phyloP scores from a whole-genome alignment of 92 coral and sea anemone species.

The Blastomussa wellsi region DNA sequence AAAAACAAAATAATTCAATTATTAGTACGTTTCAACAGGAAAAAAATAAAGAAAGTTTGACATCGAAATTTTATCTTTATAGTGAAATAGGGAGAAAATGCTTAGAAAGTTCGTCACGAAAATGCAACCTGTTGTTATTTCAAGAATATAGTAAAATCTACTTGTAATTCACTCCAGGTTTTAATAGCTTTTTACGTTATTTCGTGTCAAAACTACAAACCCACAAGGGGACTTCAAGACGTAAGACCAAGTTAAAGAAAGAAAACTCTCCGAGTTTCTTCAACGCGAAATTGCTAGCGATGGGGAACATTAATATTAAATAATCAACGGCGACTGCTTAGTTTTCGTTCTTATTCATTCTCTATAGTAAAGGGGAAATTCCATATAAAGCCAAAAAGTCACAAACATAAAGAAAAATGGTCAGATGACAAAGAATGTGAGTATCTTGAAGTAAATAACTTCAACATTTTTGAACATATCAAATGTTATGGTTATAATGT shows the following conservation, averaged over 20 bases:
- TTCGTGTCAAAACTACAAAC: neutral
- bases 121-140: constrained; percentile 45
- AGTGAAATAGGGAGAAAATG: constrained; percentile 6
- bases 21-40: neutral
- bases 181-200: neutral
- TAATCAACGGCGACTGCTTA: constrained; percentile 23
- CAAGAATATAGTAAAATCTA: constrained; percentile 6
- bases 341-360: neutral
- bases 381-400: constrained; percentile 37
- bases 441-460: neutral
- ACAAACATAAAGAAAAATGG: constrained; percentile 23
- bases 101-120: constrained; percentile 9
- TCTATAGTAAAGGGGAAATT: constrained; percentile 41
- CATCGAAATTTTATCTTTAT: neutral
- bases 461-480: neutral
- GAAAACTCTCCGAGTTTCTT: neutral
- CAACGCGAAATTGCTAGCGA: neutral
- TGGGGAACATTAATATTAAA: constrained; percentile 37
- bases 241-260: neutral
- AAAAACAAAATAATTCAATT: no score
- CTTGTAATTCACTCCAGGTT: constrained; percentile 2
- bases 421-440: constrained; percentile 43
- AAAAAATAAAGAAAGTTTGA: neutral
- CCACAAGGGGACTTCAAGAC: neutral
- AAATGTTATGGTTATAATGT: constrained; percentile 9